Conservation (phyloP, 2,797 vertebrate genomes). For the Orientallactaga sibirica region DNA sequence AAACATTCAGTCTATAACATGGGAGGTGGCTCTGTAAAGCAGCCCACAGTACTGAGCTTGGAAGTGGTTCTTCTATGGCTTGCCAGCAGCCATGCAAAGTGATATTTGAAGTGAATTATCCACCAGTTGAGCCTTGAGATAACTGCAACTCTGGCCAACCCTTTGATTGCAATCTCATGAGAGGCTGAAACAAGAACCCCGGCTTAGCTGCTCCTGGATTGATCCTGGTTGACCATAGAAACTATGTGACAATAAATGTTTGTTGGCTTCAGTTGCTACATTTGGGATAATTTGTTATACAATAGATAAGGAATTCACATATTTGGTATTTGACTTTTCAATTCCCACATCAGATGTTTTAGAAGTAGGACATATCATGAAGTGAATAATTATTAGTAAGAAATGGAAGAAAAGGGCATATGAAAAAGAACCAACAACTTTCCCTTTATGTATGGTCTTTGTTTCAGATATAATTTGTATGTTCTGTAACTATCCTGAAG, state of each 20-base stretch:
- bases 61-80: not conserved
- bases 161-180: slow-evolving; percentile 35
- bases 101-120: slow-evolving; percentile 50
- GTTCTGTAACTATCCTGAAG: slow-evolving; percentile 40
- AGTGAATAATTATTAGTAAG: slow-evolving; percentile 43
- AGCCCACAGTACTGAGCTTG: not conserved
- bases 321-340: slow-evolving; percentile 53
- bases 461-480: slow-evolving; percentile 60
- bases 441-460: slow-evolving; percentile 14
- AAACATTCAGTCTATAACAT: not conserved
- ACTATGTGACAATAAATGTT: slow-evolving; percentile 45
- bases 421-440: slow-evolving; percentile 42
- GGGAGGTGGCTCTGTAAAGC: slow-evolving; percentile 44
- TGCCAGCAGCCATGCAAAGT: slow-evolving; percentile 23
- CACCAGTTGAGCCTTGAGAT: not conserved
- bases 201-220: slow-evolving; percentile 26
- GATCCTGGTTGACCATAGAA: slow-evolving; percentile 26
- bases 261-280: slow-evolving; percentile 29
- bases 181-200: not conserved
- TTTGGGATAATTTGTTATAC: slow-evolving; percentile 38
- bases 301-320: not conserved
- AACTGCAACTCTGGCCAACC: not conserved
- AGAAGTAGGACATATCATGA: slow-evolving; percentile 38
- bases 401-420: slow-evolving; percentile 14
- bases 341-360: slow-evolving; percentile 45